Evolutionary conservation across 1,140 invertebrate species (phyloP).

Genomic region (Procambarus virginalis): DNA sequence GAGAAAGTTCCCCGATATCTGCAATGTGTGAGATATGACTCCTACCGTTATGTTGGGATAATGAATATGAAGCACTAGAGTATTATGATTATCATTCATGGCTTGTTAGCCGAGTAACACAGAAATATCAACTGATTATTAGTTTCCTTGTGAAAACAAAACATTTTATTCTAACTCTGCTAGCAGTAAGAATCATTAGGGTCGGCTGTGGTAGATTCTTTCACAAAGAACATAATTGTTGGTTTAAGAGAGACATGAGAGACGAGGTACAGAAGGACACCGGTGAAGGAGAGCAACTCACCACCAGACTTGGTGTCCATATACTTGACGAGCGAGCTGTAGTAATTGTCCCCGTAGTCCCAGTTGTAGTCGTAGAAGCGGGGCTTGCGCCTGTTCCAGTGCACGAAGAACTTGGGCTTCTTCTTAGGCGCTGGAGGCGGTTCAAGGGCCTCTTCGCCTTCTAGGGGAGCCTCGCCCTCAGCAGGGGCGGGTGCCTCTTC

Average conservation of each 20-base stretch:
- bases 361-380: constrained; percentile 71
- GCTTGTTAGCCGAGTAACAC: too few relatives aligned
- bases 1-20: too few relatives aligned
- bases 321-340: constrained; percentile 68
- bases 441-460: constrained; percentile 57
- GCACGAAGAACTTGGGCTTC: constrained; percentile 70
- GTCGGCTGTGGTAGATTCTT: too few relatives aligned
- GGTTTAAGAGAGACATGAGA: background rate
- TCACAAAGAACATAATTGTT: background rate
- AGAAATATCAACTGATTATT: too few relatives aligned
- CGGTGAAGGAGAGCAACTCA: constrained; percentile 10
- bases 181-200: too few relatives aligned
- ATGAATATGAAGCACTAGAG: too few relatives aligned
- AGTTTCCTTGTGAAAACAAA: too few relatives aligned
- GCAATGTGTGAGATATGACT: too few relatives aligned
- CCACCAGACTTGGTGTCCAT: constrained; percentile 61
- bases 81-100: too few relatives aligned
- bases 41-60: too few relatives aligned
- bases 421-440: constrained; percentile 68
- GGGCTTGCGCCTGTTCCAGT: constrained; percentile 69
- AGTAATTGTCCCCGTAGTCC: constrained; percentile 69
- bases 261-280: too few relatives aligned
- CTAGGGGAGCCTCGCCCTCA: constrained; percentile 41
- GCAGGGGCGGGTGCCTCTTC: constrained; percentile 16
- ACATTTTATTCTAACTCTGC: background rate